phyloP scores from a whole-genome alignment of 2,797 vertebrate species.

The Momotus momota region DNA sequence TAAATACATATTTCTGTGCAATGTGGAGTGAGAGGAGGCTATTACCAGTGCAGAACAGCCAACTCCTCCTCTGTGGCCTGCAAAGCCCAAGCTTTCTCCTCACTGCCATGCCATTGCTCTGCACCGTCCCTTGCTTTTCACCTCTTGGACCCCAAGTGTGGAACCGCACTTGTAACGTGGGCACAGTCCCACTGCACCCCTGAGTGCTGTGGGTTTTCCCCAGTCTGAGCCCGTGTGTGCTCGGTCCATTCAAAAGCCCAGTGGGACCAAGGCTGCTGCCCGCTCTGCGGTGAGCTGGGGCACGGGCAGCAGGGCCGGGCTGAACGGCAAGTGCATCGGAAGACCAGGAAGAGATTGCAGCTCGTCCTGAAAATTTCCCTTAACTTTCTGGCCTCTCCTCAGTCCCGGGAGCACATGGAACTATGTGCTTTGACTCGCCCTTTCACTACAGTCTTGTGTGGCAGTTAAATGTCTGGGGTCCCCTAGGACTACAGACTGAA shows the following conservation, averaged over 20 bases:
- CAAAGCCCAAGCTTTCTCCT: background rate
- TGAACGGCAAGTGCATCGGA: background rate
- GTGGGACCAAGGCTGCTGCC: background rate
- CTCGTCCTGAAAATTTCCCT: background rate
- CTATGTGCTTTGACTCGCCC: background rate
- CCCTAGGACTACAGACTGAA: background rate
- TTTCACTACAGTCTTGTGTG: background rate
- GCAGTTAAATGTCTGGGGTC: background rate
- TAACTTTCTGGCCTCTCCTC: background rate
- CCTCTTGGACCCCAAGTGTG: background rate
- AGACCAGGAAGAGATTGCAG: background rate
- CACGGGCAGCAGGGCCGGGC: background rate
- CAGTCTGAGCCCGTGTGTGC: background rate
- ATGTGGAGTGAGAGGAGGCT: background rate
- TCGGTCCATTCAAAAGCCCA: accelerated
- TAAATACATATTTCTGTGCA: background rate
- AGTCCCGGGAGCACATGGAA: background rate
- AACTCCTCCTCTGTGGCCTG: background rate
- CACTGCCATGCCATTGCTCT: background rate
- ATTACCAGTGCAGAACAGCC: background rate
- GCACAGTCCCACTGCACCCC: background rate
- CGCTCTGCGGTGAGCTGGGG: background rate
- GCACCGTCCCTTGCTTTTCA: background rate
- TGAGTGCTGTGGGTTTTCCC: background rate
- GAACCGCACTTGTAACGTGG: accelerated